Evolutionary conservation across 2,113 vertebrate species (phyloP).

Genomic region (Sinocyclocheilus anophthalmus): DNA sequence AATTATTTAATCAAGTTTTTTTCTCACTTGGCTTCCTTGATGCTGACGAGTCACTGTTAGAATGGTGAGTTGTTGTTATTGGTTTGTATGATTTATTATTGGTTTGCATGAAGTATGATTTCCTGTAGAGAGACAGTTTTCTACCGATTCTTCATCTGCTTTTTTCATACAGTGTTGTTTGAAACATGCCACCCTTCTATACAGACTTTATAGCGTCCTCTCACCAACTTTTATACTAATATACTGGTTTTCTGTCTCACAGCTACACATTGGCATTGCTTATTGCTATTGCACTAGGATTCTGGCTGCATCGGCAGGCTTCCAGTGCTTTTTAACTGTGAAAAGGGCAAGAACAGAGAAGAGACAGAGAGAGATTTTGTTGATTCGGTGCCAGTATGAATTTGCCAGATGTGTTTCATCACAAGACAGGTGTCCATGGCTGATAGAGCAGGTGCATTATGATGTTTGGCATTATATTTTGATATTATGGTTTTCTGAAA

Average conservation of each 20-base stretch:
- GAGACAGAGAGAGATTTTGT: conserved; percentile 21
- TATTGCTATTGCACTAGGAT: not conserved
- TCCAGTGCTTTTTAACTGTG: conserved; percentile 23
- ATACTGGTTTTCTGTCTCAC: not conserved
- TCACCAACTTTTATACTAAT: not conserved
- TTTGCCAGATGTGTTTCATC: conserved; percentile 41
- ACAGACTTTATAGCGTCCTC: not conserved
- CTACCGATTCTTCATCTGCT: not conserved
- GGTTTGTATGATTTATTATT: not conserved
- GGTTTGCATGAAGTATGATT: not conserved
- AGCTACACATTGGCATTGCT: not conserved
- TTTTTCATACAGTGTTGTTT: not conserved
- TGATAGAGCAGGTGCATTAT: conserved; percentile 35
- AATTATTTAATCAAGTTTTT: not conserved
- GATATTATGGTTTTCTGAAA: conserved; percentile 25
- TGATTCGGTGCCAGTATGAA: conserved; percentile 29
- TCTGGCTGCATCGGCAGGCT: conserved; percentile 12
- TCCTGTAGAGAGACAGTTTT: not conserved
- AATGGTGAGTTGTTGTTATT: not conserved
- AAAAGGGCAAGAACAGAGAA: conserved; percentile 32
- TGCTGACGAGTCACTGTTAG: not conserved
- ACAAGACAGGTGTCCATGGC: conserved; percentile 38
- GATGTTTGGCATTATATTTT: conserved; percentile 12
- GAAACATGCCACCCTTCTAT: not conserved
- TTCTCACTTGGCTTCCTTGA: not conserved